Conservation (phyloP, 2,113 vertebrate species). For the Peromyscus polionotus region DNA sequence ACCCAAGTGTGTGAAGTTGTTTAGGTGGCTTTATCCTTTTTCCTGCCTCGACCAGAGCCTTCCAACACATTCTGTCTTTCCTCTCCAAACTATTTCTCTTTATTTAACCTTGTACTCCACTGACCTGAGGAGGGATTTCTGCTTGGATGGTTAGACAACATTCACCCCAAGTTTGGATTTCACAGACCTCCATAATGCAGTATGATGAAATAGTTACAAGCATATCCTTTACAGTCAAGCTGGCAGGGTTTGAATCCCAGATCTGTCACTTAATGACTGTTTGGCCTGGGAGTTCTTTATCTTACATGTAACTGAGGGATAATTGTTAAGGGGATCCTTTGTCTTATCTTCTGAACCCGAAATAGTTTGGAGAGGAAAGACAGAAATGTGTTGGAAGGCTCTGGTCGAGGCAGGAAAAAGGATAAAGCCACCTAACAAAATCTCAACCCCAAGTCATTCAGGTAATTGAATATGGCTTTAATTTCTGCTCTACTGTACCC, state of each 20-base stretch:
- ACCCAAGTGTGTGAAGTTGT: neutral
- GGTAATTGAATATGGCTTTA: neutral
- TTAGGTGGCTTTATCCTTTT: neutral
- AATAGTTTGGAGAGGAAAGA: neutral
- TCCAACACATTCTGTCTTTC: neutral
- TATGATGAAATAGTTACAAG: neutral
- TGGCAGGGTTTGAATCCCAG: neutral
- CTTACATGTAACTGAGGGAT: neutral
- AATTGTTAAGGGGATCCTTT: neutral
- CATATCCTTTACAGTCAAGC: neutral
- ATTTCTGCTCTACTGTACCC: neutral
- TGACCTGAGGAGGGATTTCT: neutral
- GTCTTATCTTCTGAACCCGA: slow-evolving; percentile 5
- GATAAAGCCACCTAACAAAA: neutral
- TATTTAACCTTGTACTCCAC: neutral
- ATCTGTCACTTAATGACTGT: slow-evolving; percentile 4
- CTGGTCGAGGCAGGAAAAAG: neutral
- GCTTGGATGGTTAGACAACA: neutral
- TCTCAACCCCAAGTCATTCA: slow-evolving; percentile 15
- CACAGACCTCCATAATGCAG: neutral
- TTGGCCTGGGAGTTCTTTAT: neutral
- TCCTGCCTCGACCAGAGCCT: neutral
- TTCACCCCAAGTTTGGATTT: neutral
- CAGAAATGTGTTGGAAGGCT: neutral
- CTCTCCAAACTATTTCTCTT: neutral